Percentiles rank a stretch among this genome's conserved stretches.
These are phyloP conservation scores for Hanleya hanleyi DNA, from an alignment of 2,888 invertebrate species.

Conservation along the genomic window DNA sequence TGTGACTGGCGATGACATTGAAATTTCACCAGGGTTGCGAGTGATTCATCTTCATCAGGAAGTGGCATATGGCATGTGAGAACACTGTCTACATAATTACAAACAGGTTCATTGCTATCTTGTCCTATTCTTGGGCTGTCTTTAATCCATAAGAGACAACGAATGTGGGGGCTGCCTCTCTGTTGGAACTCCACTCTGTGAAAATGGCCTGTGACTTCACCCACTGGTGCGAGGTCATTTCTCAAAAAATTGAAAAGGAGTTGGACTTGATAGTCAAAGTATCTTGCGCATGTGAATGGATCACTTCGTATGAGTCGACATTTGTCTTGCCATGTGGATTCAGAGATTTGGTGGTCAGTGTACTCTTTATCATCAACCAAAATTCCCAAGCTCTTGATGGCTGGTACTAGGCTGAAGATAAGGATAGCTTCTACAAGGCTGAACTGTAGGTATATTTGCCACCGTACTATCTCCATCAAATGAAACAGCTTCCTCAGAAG, in stretches of 20 bases:
- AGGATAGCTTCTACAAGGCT: no score
- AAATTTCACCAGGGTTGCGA: slow-evolving; percentile 3
- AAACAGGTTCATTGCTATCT: slow-evolving; percentile 20
- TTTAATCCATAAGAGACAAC: slow-evolving; percentile 35
- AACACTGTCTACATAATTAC: slow-evolving; percentile 29
- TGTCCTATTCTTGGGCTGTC: slow-evolving; percentile 30
- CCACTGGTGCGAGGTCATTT: background rate
- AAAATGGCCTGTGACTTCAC: slow-evolving; percentile 24
- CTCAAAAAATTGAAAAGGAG: background rate
- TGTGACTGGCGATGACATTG: slow-evolving; percentile 28
- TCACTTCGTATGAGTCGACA: background rate
- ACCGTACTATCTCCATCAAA: no score
- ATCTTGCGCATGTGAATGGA: slow-evolving; percentile 4
- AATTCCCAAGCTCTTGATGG: no score
- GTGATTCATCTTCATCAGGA: background rate
- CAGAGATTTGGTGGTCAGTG: background rate
- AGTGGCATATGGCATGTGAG: slow-evolving; percentile 23
- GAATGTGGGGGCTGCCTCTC: slow-evolving; percentile 39
- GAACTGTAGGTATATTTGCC: no score
- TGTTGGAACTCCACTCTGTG: slow-evolving; percentile 37
- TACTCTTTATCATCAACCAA: background rate
- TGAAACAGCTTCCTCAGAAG: no score
- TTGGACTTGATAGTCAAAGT: slow-evolving; percentile 6
- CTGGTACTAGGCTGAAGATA: no score
- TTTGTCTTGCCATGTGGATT: background rate